Evolutionary conservation across 2,113 vertebrate species (phyloP), one percentile per base, ranked within the genome.

Genomic region (Dolichallabes microphthalmus): DNA sequence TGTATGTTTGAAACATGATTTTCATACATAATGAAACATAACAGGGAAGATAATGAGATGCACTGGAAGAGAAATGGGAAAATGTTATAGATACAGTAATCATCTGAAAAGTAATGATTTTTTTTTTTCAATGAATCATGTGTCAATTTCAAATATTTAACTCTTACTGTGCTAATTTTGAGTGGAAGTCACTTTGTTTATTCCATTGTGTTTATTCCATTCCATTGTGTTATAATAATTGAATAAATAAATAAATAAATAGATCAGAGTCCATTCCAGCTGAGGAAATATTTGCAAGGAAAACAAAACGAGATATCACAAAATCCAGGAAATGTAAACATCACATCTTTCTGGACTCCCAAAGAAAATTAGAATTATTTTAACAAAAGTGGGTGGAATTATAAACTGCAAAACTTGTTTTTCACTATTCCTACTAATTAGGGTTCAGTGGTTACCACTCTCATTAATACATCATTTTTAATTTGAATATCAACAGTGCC

Each of bases 271-370:
- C 22, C 17, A 39, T 78, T 25, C 30, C 84, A 61, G 27, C 74
- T 74, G 66, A 78, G 63, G n/a, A 82, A 85, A 87, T 52, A 68
- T 82, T 83, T 83, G 57, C 74, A 52, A 20, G 13, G 30, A 27
- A 78, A 82, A 75, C 52, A 32, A 27, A 79, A 50, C 19, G 20
- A 60, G 30, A 53, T 32, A 57, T 64, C 60, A 45, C 22, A 71
- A 61, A 45, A 22, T 17, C 22, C 35, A 61, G 58, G 57, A 60
- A 30, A 73, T 32, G 32, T 85, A 75, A 82, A 82, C 74, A 82
- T 64, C 17, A 22, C 45, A 39, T 58, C 52, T 76, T 69, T 58
- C 25, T 68, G 52, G 50, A 76, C 52, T 58, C 32, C 27, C 63
- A 32, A 69, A 55, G n/a, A 32, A 45, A 60, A 32, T 32, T 32